phyloP scores from a whole-genome alignment of 1,140 invertebrate species.

The Propsilocerus akamusi region DNA sequence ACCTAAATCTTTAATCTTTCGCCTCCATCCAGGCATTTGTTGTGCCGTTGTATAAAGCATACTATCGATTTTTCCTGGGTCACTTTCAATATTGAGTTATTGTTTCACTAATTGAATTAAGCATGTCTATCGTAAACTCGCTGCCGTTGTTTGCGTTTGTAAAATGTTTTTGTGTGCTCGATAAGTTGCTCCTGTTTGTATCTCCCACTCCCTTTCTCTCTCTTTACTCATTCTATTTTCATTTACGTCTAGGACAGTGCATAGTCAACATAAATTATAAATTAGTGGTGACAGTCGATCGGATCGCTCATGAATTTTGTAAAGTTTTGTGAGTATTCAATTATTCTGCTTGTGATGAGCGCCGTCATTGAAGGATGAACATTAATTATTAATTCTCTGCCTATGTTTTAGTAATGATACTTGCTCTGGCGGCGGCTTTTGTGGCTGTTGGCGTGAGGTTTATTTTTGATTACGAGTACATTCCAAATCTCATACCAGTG shows the following conservation, averaged over 20 bases:
- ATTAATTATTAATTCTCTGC: not conserved
- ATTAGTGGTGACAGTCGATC: not conserved
- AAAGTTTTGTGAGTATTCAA: not conserved
- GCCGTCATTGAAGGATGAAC: not conserved
- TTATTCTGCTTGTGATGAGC: no score
- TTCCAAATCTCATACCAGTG: not conserved
- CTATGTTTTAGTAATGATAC: not conserved
- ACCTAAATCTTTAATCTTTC: no score
- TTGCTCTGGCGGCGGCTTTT: not conserved
- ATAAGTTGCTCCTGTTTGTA: not conserved
- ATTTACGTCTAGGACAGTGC: not conserved
- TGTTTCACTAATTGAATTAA: constrained; percentile 1
- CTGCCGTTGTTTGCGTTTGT: not conserved
- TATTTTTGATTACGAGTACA: not conserved
- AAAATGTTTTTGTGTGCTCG: not conserved
- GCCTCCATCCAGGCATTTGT: no score
- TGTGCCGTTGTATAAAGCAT: no score
- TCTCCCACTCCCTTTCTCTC: not conserved
- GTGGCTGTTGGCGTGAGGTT: not conserved
- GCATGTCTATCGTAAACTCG: not conserved
- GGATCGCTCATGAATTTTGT: not conserved
- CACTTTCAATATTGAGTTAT: not conserved
- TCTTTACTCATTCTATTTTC: not conserved
- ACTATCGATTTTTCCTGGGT: not conserved
- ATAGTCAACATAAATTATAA: constrained; percentile 1